Conservation (phyloP, 2,888 invertebrate genomes). For the Trisateles emortualis region DNA sequence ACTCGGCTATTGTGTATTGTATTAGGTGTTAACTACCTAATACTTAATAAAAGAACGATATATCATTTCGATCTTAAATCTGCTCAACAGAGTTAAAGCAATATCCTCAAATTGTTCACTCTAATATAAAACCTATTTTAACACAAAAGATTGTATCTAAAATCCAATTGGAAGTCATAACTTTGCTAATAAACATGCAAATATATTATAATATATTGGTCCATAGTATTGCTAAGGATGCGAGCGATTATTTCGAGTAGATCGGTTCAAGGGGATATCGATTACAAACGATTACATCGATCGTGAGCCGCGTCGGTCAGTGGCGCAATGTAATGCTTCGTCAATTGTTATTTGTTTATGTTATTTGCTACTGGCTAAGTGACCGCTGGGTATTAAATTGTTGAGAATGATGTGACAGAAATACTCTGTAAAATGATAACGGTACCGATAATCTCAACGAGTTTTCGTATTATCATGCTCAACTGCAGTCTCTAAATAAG, state of each 20-base stretch:
- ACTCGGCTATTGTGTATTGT: conserved; percentile 1
- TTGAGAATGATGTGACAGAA: too few relatives aligned
- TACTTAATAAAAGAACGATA: background rate
- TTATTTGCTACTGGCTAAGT: conserved; percentile 33
- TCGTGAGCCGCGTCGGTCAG: conserved; percentile 39
- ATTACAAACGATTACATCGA: conserved; percentile 53
- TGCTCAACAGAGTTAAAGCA: background rate
- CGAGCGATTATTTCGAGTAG: conserved; percentile 60
- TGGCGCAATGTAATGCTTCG: conserved; percentile 34
- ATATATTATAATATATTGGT: conserved; percentile 24
- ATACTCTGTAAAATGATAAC: too few relatives aligned
- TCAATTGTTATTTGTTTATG: conserved; percentile 11
- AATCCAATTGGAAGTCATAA: conserved; percentile 13
- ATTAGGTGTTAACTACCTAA: background rate
- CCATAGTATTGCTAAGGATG: conserved; percentile 51
- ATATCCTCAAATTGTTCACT: conserved; percentile 3
- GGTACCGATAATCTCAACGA: too few relatives aligned
- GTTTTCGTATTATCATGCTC: too few relatives aligned
- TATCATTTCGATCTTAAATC: background rate
- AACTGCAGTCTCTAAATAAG: too few relatives aligned
- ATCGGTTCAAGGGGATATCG: conserved; percentile 61
- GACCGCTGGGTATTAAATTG: too few relatives aligned
- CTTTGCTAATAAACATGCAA: conserved; percentile 12
- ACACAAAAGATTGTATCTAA: conserved; percentile 4
- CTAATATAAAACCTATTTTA: background rate